phyloP scores from a whole-genome alignment of 2,797 vertebrate species.

The Pelobates cultripes region DNA sequence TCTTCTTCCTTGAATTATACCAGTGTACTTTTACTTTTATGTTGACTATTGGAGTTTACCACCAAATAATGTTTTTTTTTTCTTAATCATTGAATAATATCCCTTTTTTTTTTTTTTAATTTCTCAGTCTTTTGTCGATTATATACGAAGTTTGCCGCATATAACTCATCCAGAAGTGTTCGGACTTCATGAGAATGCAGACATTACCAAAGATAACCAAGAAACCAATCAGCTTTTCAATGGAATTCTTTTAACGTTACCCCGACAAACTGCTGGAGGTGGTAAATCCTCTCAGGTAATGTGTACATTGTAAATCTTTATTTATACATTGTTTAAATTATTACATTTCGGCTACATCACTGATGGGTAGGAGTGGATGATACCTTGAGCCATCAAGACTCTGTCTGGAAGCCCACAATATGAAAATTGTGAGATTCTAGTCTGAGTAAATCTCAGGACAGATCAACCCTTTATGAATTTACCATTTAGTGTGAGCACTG shows the following conservation, averaged over 20 bases:
- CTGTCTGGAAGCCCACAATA: no score
- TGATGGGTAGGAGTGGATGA: neutral
- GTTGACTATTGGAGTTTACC: slow-evolving; percentile 84
- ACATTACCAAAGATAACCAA: slow-evolving; percentile 94
- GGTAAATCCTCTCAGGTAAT: slow-evolving; percentile 89
- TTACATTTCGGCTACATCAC: neutral
- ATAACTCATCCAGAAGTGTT: slow-evolving; percentile 86
- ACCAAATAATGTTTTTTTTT: slow-evolving; percentile 35
- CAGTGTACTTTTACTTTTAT: slow-evolving; percentile 33
- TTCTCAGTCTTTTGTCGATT: slow-evolving; percentile 82
- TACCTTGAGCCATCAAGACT: no score
- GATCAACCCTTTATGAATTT: no score
- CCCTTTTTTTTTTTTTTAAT: slow-evolving; percentile 49
- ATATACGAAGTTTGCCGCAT: slow-evolving; percentile 84
- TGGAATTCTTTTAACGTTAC: slow-evolving; percentile 88
- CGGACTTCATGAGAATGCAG: slow-evolving; percentile 90
- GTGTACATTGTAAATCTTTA: neutral
- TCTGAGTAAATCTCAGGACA: no score
- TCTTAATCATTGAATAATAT: neutral
- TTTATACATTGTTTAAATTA: neutral
- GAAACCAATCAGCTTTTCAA: slow-evolving; percentile 91
- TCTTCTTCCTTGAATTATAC: no score
- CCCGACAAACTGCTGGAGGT: slow-evolving; percentile 81
- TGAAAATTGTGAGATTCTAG: no score
- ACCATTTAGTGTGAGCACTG: no score